A percentile compares a stretch with the other conserved stretches of the same genome.
phyloP scores from a whole-genome alignment of 2,113 vertebrate genomes.

The Crotalus viridis region DNA sequence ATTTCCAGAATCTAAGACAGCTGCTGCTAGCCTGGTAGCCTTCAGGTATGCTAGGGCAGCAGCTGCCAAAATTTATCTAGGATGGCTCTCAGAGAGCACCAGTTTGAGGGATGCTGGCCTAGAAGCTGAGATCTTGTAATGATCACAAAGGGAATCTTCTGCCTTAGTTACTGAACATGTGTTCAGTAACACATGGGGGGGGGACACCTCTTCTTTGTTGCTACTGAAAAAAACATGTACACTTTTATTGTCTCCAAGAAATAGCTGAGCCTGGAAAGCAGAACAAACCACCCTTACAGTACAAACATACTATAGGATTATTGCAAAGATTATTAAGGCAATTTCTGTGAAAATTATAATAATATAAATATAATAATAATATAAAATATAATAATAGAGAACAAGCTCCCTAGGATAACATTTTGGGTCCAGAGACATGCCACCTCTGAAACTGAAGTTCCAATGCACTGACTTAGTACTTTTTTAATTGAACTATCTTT shows the following conservation, averaged over 20 bases:
- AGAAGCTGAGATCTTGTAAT: background rate
- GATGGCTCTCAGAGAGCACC: background rate
- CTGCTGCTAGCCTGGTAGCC: background rate
- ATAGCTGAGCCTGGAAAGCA: too few species aligned
- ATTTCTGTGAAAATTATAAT: background rate
- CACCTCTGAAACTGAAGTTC: background rate
- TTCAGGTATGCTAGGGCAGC: background rate
- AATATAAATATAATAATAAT: too few species aligned
- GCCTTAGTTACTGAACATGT: background rate
- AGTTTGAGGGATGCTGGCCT: background rate
- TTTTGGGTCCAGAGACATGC: background rate
- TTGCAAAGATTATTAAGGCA: background rate
- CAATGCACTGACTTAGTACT: background rate
- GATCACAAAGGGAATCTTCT: background rate
- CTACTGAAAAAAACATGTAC: background rate
- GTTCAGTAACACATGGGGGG: background rate
- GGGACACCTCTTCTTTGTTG: background rate
- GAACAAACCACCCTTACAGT: background rate
- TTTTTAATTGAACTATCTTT: background rate
- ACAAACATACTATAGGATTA: background rate
- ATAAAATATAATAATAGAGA: background rate
- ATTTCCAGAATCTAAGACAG: background rate
- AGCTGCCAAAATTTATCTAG: background rate
- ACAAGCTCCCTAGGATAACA: background rate
- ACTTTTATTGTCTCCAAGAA: background rate